Conservation (phyloP, 2,113 vertebrate species). For the Anhinga rufa region DNA sequence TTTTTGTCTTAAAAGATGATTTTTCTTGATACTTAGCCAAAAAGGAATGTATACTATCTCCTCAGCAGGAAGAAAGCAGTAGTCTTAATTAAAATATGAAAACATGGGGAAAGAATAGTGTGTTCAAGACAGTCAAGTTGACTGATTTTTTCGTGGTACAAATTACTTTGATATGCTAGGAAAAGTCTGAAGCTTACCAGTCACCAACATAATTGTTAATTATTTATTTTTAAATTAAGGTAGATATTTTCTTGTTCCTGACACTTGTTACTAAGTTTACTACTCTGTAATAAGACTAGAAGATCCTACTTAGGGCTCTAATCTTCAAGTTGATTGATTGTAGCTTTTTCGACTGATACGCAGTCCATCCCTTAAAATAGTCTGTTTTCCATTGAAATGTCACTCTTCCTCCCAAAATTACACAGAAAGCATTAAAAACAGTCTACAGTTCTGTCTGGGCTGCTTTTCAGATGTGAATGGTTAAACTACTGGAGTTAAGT, state of each 20-base stretch:
- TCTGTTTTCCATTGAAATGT: background rate
- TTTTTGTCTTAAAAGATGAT: background rate
- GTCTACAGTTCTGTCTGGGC: background rate
- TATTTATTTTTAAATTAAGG: background rate
- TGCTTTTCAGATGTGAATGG: background rate
- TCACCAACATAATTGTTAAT: background rate
- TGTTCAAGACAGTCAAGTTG: background rate
- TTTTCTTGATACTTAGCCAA: background rate
- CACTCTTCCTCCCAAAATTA: background rate
- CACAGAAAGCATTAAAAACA: background rate
- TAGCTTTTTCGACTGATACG: background rate
- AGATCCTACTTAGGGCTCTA: background rate
- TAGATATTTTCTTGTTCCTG: background rate
- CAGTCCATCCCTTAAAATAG: background rate
- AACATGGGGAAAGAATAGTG: background rate
- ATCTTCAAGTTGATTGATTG: background rate
- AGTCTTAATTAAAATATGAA: background rate
- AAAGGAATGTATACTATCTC: background rate
- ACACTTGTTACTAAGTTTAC: background rate
- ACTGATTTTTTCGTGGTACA: background rate
- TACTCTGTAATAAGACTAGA: background rate
- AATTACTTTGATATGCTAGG: background rate
- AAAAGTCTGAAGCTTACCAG: background rate
- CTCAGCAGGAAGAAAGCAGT: background rate
- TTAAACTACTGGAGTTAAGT: background rate